Evolutionary conservation across 1,140 invertebrate genomes (phyloP).

Genomic region (Drosophila gunungcola): DNA sequence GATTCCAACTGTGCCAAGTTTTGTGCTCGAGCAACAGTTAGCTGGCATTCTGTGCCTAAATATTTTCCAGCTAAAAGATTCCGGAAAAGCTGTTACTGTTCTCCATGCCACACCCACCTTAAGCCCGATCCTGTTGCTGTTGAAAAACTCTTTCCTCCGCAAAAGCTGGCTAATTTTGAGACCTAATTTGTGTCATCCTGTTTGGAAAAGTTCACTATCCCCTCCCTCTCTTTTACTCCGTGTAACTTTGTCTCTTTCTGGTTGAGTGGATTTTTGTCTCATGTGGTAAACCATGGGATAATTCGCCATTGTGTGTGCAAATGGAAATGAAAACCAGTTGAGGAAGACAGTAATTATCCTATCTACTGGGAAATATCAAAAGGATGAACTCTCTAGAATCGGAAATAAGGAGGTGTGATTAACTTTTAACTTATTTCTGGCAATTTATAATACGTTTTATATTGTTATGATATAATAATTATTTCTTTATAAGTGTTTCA

Average conservation of each 20-base stretch:
- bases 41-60: slow-evolving; percentile 66
- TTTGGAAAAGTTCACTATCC: slow-evolving; percentile 59
- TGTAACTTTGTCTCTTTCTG: not conserved
- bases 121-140: slow-evolving; percentile 19
- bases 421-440: not conserved
- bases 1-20: slow-evolving; percentile 67
- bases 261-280: slow-evolving; percentile 39
- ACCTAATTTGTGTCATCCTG: slow-evolving; percentile 78
- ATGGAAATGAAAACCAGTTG: slow-evolving; percentile 24
- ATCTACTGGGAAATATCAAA: slow-evolving; percentile 18
- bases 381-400: not conserved
- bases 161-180: slow-evolving; percentile 75
- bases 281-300: slow-evolving; percentile 32
- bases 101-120: not conserved
- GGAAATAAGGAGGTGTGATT: slow-evolving; percentile 6
- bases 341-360: slow-evolving; percentile 35
- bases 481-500: too few species aligned
- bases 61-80: slow-evolving; percentile 79
- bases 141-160: slow-evolving; percentile 37
- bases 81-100: slow-evolving; percentile 55
- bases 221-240: not conserved
- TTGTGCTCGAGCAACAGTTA: slow-evolving; percentile 68
- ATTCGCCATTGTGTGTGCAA: slow-evolving; percentile 16
- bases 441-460: too few species aligned
- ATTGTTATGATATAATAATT: too few species aligned